phyloP scores from a whole-genome alignment of 2,113 vertebrate species.

The Leucosticte australis region DNA sequence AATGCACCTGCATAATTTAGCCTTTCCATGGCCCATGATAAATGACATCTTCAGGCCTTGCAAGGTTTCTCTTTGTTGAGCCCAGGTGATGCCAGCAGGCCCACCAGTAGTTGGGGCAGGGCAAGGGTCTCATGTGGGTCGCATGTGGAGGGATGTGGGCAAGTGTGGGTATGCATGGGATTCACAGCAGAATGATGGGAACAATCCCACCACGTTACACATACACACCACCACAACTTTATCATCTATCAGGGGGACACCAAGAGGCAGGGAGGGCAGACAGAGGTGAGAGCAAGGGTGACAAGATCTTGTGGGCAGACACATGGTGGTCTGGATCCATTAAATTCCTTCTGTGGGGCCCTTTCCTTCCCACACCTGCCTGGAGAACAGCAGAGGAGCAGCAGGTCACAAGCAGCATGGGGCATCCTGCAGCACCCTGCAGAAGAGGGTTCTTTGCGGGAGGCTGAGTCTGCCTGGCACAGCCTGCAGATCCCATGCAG shows the following conservation, averaged over 20 bases:
- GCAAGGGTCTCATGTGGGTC: neutral
- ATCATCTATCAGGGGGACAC: neutral
- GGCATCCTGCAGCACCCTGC: rapidly evolving
- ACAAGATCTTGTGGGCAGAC: neutral
- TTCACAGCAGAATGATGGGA: neutral
- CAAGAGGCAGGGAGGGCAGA: neutral
- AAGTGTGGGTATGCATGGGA: neutral
- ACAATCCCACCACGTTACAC: rapidly evolving
- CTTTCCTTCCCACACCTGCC: neutral
- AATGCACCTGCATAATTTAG: neutral
- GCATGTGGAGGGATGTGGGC: rapidly evolving
- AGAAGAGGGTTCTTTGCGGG: neutral
- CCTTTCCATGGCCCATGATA: neutral
- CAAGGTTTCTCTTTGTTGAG: neutral
- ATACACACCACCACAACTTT: neutral
- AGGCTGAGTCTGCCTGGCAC: neutral
- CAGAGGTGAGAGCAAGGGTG: neutral
- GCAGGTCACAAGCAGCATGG: neutral
- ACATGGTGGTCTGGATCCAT: rapidly evolving
- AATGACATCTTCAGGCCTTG: neutral
- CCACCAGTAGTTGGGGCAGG: rapidly evolving
- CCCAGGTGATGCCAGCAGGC: rapidly evolving
- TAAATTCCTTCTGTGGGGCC: neutral
- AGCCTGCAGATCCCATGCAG: neutral
- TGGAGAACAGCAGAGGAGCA: neutral